A percentile compares a stretch with the other conserved stretches of the same genome.
Evolutionary conservation across 2,113 vertebrate species (phyloP).

Genomic region (Petaurus breviceps): DNA sequence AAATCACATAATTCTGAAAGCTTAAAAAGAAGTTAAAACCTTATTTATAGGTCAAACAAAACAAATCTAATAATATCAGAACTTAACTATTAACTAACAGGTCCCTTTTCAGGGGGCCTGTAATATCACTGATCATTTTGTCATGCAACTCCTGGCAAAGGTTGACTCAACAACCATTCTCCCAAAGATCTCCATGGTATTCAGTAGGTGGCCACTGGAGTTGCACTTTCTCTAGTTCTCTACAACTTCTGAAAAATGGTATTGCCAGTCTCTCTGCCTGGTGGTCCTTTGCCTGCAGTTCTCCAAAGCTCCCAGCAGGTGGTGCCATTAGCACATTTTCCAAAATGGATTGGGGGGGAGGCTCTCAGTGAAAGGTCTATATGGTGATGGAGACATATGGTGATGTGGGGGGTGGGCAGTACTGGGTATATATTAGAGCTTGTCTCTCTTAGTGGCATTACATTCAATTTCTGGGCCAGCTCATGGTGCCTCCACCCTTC

Average conservation of each 20-base stretch:
- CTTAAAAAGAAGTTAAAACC: not conserved
- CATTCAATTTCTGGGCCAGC: not conserved
- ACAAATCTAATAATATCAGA: not conserved
- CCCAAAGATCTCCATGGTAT: not conserved
- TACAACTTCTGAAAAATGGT: not conserved
- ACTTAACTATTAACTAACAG: not conserved
- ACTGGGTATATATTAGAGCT: not conserved
- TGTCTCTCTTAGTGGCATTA: not conserved
- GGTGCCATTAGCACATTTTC: not conserved
- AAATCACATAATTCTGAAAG: not conserved
- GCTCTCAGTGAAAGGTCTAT: not conserved
- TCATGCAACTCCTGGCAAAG: not conserved
- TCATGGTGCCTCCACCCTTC: not conserved
- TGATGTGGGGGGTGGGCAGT: not conserved
- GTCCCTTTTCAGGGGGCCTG: not conserved
- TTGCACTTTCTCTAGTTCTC: not conserved
- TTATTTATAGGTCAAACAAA: not conserved
- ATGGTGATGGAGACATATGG: not conserved
- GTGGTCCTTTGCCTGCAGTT: not conserved
- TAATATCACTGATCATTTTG: not conserved
- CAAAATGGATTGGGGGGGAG: not conserved
- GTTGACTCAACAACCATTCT: not conserved
- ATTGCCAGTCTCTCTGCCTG: not conserved
- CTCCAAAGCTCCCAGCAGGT: not conserved
- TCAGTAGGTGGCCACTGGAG: not conserved